Conservation (phyloP, 1,140 invertebrate genomes). For the Paralvinella palmiformis region DNA sequence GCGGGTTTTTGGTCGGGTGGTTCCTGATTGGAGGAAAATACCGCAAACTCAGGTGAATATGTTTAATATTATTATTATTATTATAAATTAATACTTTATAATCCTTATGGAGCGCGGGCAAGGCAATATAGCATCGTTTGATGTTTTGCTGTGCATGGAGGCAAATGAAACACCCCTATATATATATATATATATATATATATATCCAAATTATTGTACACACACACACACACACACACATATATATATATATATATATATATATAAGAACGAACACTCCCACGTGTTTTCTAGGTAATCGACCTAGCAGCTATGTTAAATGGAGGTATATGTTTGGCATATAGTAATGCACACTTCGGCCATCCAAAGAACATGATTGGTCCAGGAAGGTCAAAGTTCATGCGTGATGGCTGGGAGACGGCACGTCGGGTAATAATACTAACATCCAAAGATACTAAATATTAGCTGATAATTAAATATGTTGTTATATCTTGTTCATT, state of each 20-base stretch:
- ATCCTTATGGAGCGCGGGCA: no score
- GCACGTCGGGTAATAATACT: slow-evolving; percentile 54
- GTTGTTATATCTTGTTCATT: no score
- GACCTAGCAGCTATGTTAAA: slow-evolving; percentile 57
- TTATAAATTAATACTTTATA: no score
- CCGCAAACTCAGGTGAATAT: slow-evolving; percentile 22
- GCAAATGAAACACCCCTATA: no score
- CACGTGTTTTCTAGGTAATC: slow-evolving; percentile 38
- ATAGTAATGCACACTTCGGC: slow-evolving; percentile 62
- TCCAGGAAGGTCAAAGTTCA: slow-evolving; percentile 52
- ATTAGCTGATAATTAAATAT: neutral
- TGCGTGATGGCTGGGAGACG: slow-evolving; percentile 67
- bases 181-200: no score
- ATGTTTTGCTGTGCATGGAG: no score
- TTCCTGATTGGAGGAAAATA: slow-evolving; percentile 41
- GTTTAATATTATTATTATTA: no score
- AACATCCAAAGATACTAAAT: neutral
- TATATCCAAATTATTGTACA: no score
- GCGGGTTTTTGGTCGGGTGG: slow-evolving; percentile 57
- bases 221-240: no score
- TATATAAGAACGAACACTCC: no score
- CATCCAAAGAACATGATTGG: slow-evolving; percentile 61
- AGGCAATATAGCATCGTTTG: no score
- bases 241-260: no score
- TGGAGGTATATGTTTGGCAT: slow-evolving; percentile 56